Base-by-base conservation (phyloP, 2,888 invertebrate genomes). In the Prostheceraeus crozeri region DNA sequence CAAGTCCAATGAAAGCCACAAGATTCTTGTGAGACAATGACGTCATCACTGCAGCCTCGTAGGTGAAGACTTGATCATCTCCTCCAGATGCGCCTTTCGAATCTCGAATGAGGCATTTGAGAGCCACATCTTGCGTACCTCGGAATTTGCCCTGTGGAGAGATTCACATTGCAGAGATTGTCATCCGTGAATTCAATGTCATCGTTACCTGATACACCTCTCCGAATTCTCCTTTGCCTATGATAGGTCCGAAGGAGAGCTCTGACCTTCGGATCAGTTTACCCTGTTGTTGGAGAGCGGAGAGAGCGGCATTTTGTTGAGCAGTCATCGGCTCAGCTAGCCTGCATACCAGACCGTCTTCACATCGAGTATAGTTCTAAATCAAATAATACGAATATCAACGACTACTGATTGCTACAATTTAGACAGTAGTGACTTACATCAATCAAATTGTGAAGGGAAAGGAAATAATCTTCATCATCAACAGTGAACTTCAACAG, bases 1-100 rank as follows among this genome's bases (percentile, higher is more conserved):
- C 85, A 66, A 98, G 85, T 52, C 96, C 96, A 69, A 96, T 82
- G 67, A 98, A 82, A 71, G 89, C 87, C 54, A 98, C 96, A 70
- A 98, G 82, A 81, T 98, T 94, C 72, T 86, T 86, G 80, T 98
- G 96, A 70, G 19, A 16, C 33, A 61, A 30, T 10, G 31, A 48
- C 48, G 48, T 48, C 48, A 48, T 48, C n/a, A 48, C 27, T 16
- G 48, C 25, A 4, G 48, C 48, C 14, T 48, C 48, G 27, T 48
- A 48, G 8, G 48, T 48, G 16, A 48, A 21, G 27, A 48, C 25
- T 25, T 48, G 16, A 6, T 6, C 28, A n/a, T 48, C 48, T n/a
- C n/a, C n/a, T n/a, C n/a, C n/a, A n/a, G n/a, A n/a, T 11, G 8
- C 4, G 4, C 11, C 4, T 21, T 48, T 48, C 4, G 14, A 28